Percentiles rank a stretch among this genome's conserved stretches.
Evolutionary conservation across 1,140 invertebrate species (phyloP).

Genomic region (Oncopodura yosiiana): DNA sequence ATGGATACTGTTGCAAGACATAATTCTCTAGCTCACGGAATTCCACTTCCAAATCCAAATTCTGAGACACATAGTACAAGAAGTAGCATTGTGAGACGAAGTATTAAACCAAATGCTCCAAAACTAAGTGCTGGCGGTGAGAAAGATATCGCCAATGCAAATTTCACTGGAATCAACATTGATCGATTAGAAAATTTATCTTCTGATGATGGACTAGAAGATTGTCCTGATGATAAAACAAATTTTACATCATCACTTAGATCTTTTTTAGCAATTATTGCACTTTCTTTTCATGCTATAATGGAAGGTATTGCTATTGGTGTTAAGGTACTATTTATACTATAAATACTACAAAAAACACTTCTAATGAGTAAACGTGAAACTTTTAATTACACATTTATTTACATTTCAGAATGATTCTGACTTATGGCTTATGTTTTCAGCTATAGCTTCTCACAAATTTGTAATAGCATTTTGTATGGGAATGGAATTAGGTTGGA

Average conservation of each 20-base stretch:
- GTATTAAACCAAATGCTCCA: neutral
- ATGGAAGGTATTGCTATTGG: conserved; percentile 60
- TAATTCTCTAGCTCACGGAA: conserved; percentile 21
- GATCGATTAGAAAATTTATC: too few relatives aligned
- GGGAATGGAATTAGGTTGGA: conserved; percentile 67
- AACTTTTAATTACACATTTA: too few relatives aligned
- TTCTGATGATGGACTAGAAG: conserved; percentile 13
- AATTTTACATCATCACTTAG: conserved; percentile 50
- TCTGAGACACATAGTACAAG: neutral
- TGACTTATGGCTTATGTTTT: conserved; percentile 67
- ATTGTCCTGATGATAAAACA: conserved; percentile 7
- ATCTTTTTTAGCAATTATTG: conserved; percentile 68
- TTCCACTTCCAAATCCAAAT: neutral
- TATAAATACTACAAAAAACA: neutral
- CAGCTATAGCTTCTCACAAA: conserved; percentile 77
- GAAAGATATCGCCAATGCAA: neutral
- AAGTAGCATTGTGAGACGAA: too few relatives aligned
- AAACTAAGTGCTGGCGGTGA: neutral
- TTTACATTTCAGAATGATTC: conserved; percentile 28
- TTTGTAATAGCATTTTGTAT: conserved; percentile 80
- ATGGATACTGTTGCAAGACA: conserved; percentile 12
- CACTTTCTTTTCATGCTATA: conserved; percentile 78
- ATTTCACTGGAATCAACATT: neutral
- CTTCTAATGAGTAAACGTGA: neutral
- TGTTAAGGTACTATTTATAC: conserved; percentile 23